phyloP scores from a whole-genome alignment of 2,797 vertebrate species.

The Coreius guichenoti region DNA sequence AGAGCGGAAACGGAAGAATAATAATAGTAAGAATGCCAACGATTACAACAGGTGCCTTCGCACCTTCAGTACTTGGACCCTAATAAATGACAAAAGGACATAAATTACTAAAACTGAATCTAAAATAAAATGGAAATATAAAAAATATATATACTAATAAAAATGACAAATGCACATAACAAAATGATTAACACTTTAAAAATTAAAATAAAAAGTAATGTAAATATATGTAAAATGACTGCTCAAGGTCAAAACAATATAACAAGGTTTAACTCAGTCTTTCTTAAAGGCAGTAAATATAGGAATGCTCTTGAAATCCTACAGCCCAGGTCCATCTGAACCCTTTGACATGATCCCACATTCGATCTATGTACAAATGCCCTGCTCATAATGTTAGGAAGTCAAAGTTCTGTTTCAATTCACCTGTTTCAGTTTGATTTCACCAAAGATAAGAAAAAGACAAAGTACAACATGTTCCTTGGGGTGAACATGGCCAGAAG shows the following conservation, averaged over 20 bases:
- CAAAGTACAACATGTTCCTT: constrained; percentile 67
- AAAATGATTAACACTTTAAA: no score
- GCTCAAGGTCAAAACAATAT: neutral
- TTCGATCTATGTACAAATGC: neutral
- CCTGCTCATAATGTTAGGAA: constrained; percentile 2
- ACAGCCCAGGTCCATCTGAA: neutral
- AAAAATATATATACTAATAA: no score
- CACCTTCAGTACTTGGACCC: no score
- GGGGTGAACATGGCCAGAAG: constrained; percentile 20
- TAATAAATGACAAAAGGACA: no score
- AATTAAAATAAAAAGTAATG: no score
- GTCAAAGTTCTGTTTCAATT: constrained; percentile 6
- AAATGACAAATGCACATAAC: no score
- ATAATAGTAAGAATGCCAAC: no score
- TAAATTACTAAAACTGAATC: no score
- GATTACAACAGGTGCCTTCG: no score
- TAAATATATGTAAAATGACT: neutral
- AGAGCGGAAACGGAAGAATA: no score
- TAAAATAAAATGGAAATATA: no score
- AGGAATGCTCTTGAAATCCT: neutral
- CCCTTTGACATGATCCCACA: neutral
- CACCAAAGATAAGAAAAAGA: constrained; percentile 51
- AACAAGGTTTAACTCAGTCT: neutral
- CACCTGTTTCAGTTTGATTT: constrained; percentile 10
- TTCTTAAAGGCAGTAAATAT: neutral